Evolutionary conservation across 1,140 invertebrate genomes (phyloP), one percentile per base, ranked within the genome.

Genomic region (Macrotrachela quadricornifera): DNA sequence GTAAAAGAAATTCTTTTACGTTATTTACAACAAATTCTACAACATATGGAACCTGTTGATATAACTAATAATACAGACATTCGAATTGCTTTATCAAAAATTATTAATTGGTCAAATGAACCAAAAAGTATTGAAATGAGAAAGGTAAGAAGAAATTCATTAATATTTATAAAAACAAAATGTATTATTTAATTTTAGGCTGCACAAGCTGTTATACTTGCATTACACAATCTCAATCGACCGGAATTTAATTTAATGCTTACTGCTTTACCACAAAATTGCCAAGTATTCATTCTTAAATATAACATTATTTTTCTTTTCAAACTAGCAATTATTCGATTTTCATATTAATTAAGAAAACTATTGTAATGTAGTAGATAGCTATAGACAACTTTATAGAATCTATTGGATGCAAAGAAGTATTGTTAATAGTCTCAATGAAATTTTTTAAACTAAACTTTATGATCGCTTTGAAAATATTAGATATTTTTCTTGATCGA

Each of bases 211-310:
- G 81, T 84, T 41, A 70, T 94, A 44, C 77, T 85, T 45, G 79
- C 80, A 8, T 72, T 92, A 30, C 92, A 88, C 67, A 85, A 87
- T 73, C 76, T 85, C 51, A 86, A 88, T 70, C 79, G 82, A 42
- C 77, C 84, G 1, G 81, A 85, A 66, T 78, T 84, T 55, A 87
- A 85, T 13, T 76, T 81, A 64, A 74, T 90, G 54, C 71, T 92
- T 58, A 78, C 80, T 41, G 78, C 79, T 53, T 71, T 94, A 54
- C 80, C 85, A n/a, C 80, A 83, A 63, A 78, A 79, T 54, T 83
- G 80, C 64, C 78, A 80, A 66, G 21, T 30, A 30, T n/a, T n/a
- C n/a, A n/a, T n/a, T n/a, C n/a, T n/a, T n/a, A n/a, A n/a, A n/a
- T n/a, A n/a, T n/a, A n/a, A n/a, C n/a, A n/a, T n/a, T n/a, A n/a